phyloP scores from a whole-genome alignment of 2,113 vertebrate species.

The Tenrec ecaudatus region DNA sequence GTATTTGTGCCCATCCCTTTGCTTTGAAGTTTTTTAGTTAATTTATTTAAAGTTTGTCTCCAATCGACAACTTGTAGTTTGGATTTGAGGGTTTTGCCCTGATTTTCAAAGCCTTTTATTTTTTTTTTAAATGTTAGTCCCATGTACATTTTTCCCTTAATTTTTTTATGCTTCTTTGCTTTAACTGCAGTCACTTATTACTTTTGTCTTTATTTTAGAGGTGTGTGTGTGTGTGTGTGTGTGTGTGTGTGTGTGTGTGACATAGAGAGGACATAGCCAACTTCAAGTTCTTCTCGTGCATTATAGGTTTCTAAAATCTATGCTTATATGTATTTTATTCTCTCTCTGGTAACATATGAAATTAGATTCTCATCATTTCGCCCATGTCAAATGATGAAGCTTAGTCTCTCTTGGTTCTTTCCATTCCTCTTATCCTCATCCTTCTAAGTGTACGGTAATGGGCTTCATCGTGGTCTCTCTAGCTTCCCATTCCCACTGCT shows the following conservation, averaged over 20 bases:
- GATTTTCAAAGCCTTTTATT: neutral
- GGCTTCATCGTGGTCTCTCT: neutral
- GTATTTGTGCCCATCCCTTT: neutral
- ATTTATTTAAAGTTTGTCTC: slow-evolving; percentile 42
- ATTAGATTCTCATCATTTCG: neutral
- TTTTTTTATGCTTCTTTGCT: neutral
- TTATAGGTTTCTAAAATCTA: neutral
- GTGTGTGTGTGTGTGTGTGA: neutral
- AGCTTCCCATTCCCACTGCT: fast-evolving
- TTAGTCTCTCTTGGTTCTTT: fast-evolving
- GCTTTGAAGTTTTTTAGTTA: neutral
- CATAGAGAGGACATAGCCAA: neutral
- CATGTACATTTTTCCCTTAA: neutral
- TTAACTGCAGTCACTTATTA: neutral
- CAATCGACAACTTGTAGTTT: slow-evolving; percentile 27
- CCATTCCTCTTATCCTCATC: fast-evolving
- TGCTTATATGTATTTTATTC: neutral
- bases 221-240: no score
- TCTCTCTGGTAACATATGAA: neutral
- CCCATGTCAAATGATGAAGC: no score
- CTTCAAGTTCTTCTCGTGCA: neutral
- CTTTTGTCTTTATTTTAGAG: neutral
- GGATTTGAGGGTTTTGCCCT: slow-evolving; percentile 31
- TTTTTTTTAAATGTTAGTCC: no score
- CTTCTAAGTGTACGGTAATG: no score